These are phyloP conservation scores for Auanema sp. DNA, from an alignment of 2,888 invertebrate species.

Conservation along the genomic window DNA sequence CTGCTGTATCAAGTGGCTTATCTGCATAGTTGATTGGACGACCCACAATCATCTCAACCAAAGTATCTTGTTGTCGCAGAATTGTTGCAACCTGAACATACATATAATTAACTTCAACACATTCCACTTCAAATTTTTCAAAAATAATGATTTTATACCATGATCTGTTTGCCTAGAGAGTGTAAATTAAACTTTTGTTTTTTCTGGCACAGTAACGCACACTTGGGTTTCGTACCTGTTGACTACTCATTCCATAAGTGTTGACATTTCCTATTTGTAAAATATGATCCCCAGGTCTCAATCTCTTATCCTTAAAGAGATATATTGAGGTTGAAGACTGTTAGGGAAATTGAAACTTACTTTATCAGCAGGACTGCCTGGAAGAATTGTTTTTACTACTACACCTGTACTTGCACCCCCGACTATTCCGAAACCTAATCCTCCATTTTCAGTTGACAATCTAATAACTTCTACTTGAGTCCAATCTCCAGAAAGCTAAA, in stretches of 20 bases:
- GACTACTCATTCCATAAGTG: slow-evolving; percentile 90
- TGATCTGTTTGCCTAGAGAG: too few species aligned
- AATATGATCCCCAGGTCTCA: slow-evolving; percentile 96
- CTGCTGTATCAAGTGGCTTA: slow-evolving; percentile 49
- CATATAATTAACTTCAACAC: neutral
- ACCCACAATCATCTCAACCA: slow-evolving; percentile 59
- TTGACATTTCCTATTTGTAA: slow-evolving; percentile 73
- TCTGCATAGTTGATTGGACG: slow-evolving; percentile 51
- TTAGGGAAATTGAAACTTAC: slow-evolving; percentile 68
- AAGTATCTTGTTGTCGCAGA: slow-evolving; percentile 47
- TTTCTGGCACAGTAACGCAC: neutral
- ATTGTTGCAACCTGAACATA: slow-evolving; percentile 43
- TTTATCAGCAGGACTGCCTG: slow-evolving; percentile 94
- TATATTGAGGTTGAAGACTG: neutral
- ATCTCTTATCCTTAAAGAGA: slow-evolving; percentile 79
- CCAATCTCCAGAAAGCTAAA: slow-evolving; percentile 94
- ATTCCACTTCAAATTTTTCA: neutral
- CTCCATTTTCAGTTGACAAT: slow-evolving; percentile 79
- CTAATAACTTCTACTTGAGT: slow-evolving; percentile 98
- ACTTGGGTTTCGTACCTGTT: slow-evolving; percentile 69
- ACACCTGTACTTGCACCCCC: slow-evolving; percentile 92
- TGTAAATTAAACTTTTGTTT: neutral
- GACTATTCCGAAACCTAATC: slow-evolving; percentile 96
- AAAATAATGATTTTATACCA: neutral
- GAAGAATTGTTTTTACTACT: slow-evolving; percentile 96